Evolutionary conservation across 2,888 invertebrate species (phyloP), one percentile per base, ranked within the genome.

Genomic region (Orthonevra nobilis): DNA sequence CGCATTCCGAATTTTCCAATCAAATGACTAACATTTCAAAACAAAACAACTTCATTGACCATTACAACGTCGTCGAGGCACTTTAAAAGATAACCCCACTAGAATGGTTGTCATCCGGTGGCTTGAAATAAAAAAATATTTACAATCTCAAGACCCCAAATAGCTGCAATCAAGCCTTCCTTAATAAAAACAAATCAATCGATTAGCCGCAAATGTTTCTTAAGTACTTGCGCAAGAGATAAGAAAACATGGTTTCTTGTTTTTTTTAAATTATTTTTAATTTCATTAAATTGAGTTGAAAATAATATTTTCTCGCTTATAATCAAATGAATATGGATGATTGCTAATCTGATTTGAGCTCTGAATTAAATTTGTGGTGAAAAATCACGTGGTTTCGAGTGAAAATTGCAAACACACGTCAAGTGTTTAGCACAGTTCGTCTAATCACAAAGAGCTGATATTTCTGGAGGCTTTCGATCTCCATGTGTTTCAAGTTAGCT

Each of bases 181-280:
- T 20, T 3, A 15, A 9, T 52, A 42, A 38, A 30, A 32, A 64
- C 19, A 28, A 36, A 61, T 50, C 38, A 30, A 52, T 63, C 54
- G 56, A 32, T 56, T 30, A 2, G 17, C 17, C 28, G 12, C 10
- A 44, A 38, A 4, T 38, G 10, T 38, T 26, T 54, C n/a, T 10
- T 10, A 54, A 38, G 40, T 42, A 19, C 2, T 54, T 44, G 46
- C 36, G 44, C 28, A 54, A 66, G 54, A 44, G 64, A 36, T 61
- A 30, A 17, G n/a, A n/a, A n/a, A n/a, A n/a, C n/a, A n/a, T n/a
- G n/a, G n/a, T n/a, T n/a, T n/a, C n/a, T n/a, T n/a, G n/a, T n/a
- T n/a, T n/a, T n/a, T n/a, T n/a, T n/a, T n/a, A n/a, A n/a, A n/a
- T n/a, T n/a, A n/a, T n/a, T n/a, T n/a, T 15, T 20, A 30, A 1